Conservation (phyloP, 92 coral and sea anemone species). For the Palythoa grandiflora region DNA sequence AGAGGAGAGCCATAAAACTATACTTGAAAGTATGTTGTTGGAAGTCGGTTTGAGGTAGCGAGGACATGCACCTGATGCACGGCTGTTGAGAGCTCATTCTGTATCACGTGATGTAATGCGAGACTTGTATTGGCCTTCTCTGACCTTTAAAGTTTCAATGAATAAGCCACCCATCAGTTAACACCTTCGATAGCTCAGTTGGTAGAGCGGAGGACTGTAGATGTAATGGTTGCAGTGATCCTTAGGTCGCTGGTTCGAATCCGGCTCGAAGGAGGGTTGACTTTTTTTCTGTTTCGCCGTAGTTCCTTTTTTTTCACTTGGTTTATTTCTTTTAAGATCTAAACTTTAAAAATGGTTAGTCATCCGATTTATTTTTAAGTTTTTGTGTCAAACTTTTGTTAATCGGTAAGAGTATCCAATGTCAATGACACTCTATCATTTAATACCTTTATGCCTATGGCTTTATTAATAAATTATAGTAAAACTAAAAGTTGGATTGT, state of each 20-base stretch:
- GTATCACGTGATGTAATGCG: neutral
- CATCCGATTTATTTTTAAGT: too few relatives aligned
- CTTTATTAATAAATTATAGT: too few relatives aligned
- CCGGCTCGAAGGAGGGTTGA: conserved; percentile 74
- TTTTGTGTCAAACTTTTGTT: too few relatives aligned
- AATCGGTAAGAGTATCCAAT: too few relatives aligned
- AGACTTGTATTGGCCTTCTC: neutral
- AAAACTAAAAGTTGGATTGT: too few relatives aligned
- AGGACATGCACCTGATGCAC: neutral
- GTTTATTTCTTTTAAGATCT: too few relatives aligned
- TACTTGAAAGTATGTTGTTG: conserved; percentile 88
- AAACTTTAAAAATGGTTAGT: too few relatives aligned
- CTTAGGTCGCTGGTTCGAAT: conserved; percentile 85
- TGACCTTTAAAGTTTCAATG: neutral
- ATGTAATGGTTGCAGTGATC: conserved; percentile 36
- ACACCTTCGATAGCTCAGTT: conserved; percentile 64
- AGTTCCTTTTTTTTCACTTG: neutral
- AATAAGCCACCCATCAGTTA: accelerated
- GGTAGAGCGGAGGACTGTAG: conserved; percentile 72
- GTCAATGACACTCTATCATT: too few relatives aligned
- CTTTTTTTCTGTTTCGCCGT: neutral
- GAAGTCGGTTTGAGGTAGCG: conserved; percentile 80
- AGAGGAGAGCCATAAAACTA: conserved; percentile 64
- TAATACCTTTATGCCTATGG: too few relatives aligned
- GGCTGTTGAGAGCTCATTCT: neutral